These are phyloP conservation scores for Bos indicus DNA, from an alignment of 2,113 vertebrate genomes.

Conservation along the genomic window DNA sequence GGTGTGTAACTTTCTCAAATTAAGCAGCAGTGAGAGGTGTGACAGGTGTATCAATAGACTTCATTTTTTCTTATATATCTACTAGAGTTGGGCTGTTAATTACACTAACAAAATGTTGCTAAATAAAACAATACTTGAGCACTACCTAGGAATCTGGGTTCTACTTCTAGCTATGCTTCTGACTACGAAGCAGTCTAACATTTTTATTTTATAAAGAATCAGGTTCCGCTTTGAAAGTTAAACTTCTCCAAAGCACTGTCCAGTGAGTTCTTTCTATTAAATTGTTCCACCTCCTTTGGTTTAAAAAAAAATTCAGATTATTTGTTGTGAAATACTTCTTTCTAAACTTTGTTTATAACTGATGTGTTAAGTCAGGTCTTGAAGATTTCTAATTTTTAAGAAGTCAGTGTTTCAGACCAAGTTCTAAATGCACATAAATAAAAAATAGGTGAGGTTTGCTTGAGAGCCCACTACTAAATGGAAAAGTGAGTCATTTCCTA, in stretches of 20 bases:
- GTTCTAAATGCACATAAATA: not conserved
- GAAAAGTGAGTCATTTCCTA: conserved; percentile 43
- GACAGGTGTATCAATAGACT: not conserved
- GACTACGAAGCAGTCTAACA: not conserved
- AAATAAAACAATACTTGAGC: not conserved
- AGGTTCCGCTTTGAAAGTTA: not conserved
- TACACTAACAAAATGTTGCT: not conserved
- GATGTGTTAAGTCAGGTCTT: not conserved
- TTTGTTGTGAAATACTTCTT: not conserved
- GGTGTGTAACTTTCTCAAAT: not conserved
- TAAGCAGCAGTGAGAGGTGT: not conserved
- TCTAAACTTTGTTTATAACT: not conserved
- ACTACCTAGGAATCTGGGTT: not conserved
- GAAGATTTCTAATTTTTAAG: conserved; percentile 25
- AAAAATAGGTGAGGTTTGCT: not conserved
- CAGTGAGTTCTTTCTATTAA: not conserved
- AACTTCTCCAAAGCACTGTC: not conserved
- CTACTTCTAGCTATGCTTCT: not conserved
- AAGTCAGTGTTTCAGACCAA: not conserved
- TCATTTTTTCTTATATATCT: not conserved
- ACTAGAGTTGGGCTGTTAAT: not conserved
- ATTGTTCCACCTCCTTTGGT: not conserved
- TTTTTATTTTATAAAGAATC: conserved; percentile 10
- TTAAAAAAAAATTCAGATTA: not conserved
- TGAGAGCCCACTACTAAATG: conserved; percentile 14